phyloP scores from a whole-genome alignment of 1,140 invertebrate species.

The Tetramorium simillimum region DNA sequence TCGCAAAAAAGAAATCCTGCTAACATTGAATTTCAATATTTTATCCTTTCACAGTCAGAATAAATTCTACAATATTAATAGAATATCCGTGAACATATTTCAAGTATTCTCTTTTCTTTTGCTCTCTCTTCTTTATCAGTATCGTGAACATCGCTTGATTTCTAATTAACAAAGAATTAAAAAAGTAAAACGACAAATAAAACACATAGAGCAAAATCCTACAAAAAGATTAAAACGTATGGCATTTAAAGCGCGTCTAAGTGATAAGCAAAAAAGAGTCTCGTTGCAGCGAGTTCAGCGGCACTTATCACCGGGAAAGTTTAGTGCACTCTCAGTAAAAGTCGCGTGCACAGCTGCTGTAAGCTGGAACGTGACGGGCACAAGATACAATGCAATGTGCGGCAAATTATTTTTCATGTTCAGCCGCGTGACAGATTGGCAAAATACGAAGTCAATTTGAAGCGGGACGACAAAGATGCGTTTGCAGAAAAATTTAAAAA shows the following conservation, averaged over 20 bases:
- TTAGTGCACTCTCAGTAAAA: constrained; percentile 34
- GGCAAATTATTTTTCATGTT: constrained; percentile 7
- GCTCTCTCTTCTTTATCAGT: background rate
- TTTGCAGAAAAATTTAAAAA: background rate
- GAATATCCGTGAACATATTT: background rate
- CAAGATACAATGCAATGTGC: background rate
- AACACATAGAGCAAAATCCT: background rate
- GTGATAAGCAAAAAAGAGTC: background rate
- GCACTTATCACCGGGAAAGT: constrained; percentile 33
- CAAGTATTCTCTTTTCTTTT: background rate
- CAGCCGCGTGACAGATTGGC: background rate
- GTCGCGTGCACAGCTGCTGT: background rate
- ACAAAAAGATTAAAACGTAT: background rate
- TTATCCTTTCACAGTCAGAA: background rate
- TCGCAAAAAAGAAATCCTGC: background rate
- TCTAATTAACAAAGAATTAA: background rate
- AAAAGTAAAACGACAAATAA: background rate
- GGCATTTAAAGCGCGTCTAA: background rate
- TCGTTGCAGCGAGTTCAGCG: constrained; percentile 11
- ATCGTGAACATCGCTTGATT: background rate
- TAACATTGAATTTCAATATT: constrained; percentile 20
- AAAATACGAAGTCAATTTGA: constrained; percentile 1
- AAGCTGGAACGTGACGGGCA: background rate
- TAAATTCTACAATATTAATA: background rate
- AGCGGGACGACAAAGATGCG: background rate